phyloP scores from a whole-genome alignment of 2,888 invertebrate species.

The Drepanosiphum platanoidis region DNA sequence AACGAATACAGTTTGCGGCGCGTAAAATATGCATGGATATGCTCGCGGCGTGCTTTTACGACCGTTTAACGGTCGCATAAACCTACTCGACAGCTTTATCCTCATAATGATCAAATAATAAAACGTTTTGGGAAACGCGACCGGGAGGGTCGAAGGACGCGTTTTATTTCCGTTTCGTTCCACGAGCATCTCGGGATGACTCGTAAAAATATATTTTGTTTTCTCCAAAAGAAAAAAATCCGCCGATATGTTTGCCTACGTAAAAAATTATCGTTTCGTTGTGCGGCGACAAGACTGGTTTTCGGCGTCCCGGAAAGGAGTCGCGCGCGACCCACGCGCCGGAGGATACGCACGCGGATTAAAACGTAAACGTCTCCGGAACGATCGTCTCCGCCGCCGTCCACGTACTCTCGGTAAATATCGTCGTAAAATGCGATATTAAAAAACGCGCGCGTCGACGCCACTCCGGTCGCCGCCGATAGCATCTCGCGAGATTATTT shows the following conservation, averaged over 20 bases:
- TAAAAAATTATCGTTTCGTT: conserved; percentile 17
- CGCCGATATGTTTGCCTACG: too few species aligned
- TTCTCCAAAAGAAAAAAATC: too few species aligned
- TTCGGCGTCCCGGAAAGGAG: conserved; percentile 36
- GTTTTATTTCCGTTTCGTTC: not conserved
- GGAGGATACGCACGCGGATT: not conserved
- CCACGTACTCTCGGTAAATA: not conserved
- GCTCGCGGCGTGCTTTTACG: conserved; percentile 11
- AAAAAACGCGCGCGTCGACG: not conserved
- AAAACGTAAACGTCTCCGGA: conserved; percentile 23
- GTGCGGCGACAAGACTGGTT: conserved; percentile 43
- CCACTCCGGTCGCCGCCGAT: not conserved
- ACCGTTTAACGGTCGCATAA: conserved; percentile 24
- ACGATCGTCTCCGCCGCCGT: not conserved
- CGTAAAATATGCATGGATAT: conserved; percentile 15
- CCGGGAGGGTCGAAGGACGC: not conserved
- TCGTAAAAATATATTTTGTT: too few species aligned
- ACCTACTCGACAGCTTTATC: conserved; percentile 28
- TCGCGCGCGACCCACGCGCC: conserved; percentile 27
- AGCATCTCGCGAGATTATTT: not conserved
- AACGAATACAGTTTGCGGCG: not conserved
- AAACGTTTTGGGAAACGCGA: not conserved
- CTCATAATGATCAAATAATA: conserved; percentile 29
- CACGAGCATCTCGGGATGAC: not conserved
- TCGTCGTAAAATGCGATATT: not conserved